Evolutionary conservation across 2,113 vertebrate species (phyloP).

Genomic region (Pelvicachromis taeniatus): DNA sequence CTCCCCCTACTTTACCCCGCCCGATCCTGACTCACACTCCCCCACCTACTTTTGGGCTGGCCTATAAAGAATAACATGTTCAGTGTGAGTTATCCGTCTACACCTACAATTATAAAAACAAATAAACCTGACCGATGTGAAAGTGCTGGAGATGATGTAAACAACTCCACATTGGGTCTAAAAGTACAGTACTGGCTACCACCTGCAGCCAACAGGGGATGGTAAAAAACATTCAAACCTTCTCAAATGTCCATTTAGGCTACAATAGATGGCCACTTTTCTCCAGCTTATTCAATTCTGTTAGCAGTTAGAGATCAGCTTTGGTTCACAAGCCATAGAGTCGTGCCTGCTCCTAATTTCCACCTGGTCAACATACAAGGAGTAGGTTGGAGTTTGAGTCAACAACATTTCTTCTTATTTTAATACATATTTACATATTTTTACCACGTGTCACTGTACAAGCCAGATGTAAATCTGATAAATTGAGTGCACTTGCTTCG

Average conservation of each 20-base stretch:
- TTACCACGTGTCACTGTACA: background rate
- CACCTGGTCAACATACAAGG: background rate
- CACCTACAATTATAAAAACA: background rate
- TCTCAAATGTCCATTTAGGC: background rate
- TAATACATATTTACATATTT: background rate
- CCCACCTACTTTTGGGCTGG: constrained; percentile 56
- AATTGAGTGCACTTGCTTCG: background rate
- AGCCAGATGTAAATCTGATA: background rate
- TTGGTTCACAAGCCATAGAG: background rate
- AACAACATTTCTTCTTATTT: background rate
- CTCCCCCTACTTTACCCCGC: constrained; percentile 56
- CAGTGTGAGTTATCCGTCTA: background rate
- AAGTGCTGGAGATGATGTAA: background rate
- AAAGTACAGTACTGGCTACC: background rate
- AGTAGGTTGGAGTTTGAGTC: background rate
- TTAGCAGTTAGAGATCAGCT: background rate
- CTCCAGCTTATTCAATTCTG: background rate
- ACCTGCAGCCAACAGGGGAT: background rate
- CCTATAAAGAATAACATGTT: constrained; percentile 51
- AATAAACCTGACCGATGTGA: background rate
- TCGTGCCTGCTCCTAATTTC: background rate
- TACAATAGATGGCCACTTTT: background rate
- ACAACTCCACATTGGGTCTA: background rate
- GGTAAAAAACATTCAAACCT: background rate
- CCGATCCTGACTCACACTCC: constrained; percentile 56